A percentile compares a stretch with the other conserved stretches of the same genome.
Evolutionary conservation across 2,797 vertebrate species (phyloP).

Genomic region (Notamacropus eugenii): DNA sequence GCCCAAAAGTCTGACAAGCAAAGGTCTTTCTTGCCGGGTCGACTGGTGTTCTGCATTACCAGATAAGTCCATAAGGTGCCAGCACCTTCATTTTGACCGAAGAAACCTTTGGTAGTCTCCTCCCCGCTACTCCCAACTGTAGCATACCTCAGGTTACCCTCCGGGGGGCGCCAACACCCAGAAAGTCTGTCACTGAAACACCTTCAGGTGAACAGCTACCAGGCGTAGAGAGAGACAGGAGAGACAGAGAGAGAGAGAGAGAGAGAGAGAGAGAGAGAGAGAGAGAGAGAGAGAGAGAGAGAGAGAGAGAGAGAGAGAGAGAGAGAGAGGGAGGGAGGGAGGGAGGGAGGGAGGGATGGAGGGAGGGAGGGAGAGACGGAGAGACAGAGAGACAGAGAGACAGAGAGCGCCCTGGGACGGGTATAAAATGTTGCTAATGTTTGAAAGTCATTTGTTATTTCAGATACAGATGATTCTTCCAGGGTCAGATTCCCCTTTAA

Average conservation of each 20-base stretch:
- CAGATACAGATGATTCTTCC: background rate
- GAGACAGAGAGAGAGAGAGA: background rate
- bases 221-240: background rate
- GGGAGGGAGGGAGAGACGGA: too few species aligned
- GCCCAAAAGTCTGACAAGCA: background rate
- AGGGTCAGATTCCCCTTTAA: slow-evolving; percentile 9
- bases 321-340: too few species aligned
- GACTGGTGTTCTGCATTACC: slow-evolving; percentile 15
- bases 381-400: too few species aligned
- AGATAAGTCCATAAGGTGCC: slow-evolving; percentile 62
- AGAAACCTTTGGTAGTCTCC: too few species aligned
- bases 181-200: background rate
- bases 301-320: background rate
- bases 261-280: background rate
- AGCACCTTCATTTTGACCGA: slow-evolving; percentile 53
- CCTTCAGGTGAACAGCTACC: slow-evolving; percentile 23
- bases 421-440: background rate
- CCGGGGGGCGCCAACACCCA: slow-evolving; percentile 77
- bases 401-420: fast-evolving
- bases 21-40: background rate
- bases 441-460: slow-evolving; percentile 3
- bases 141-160: slow-evolving; percentile 13
- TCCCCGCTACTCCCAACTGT: background rate
- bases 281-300: background rate
- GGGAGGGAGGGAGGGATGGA: too few species aligned